Percentiles rank a stretch among this genome's conserved stretches.
phyloP scores from a whole-genome alignment of 2,797 vertebrate genomes.

The Chelmon rostratus region DNA sequence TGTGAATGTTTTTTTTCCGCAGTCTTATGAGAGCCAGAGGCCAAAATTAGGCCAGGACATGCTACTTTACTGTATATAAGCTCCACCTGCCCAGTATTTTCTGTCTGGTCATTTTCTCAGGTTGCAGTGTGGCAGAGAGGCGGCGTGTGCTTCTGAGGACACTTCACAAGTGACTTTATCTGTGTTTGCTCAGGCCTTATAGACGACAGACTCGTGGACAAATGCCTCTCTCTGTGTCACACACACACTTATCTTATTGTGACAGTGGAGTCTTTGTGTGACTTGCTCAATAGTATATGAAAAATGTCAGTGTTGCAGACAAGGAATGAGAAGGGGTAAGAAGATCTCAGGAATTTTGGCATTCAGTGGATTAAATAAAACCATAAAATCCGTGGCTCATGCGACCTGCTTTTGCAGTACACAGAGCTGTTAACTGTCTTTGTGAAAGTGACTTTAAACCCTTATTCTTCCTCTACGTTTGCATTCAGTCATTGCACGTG shows the following conservation, averaged over 20 bases:
- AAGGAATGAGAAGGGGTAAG: conserved; percentile 11
- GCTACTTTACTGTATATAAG: conserved; percentile 17
- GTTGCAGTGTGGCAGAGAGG: conserved; percentile 30
- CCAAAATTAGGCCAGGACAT: conserved; percentile 9
- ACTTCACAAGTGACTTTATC: conserved; percentile 74
- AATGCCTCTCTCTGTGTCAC: conserved; percentile 39
- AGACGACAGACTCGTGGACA: conserved; percentile 42
- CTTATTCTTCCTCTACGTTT: background rate
- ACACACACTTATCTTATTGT: conserved; percentile 55
- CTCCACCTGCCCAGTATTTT: conserved; percentile 23
- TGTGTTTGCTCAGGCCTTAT: conserved; percentile 73
- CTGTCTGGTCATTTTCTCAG: conserved; percentile 33
- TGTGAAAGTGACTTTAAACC: background rate
- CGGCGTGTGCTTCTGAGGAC: conserved; percentile 46
- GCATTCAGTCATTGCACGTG: conserved; percentile 1
- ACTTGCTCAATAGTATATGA: conserved; percentile 35
- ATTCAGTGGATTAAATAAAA: conserved; percentile 14
- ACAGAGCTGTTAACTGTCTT: conserved; percentile 4
- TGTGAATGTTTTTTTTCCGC: background rate
- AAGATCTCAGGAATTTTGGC: conserved; percentile 28
- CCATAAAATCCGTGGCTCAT: background rate
- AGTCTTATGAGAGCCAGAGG: background rate
- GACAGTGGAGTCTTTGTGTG: conserved; percentile 55
- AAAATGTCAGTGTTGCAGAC: conserved; percentile 37
- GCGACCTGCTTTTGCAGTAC: background rate